phyloP scores from a whole-genome alignment of 2,888 invertebrate species.

The Polymixis flavicincta region DNA sequence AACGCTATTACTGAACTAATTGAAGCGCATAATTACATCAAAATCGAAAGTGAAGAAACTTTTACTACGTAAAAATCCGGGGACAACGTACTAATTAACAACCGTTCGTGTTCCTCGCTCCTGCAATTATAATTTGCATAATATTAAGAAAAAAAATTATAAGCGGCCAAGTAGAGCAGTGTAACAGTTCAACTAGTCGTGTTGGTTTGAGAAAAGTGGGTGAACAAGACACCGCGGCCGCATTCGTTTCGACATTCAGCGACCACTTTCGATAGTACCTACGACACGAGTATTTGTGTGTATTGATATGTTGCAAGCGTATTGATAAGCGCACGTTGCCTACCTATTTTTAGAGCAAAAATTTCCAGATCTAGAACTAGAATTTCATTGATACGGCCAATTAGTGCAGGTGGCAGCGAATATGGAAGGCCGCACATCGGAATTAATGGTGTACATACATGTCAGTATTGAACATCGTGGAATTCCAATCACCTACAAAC shows the following conservation, averaged over 20 bases:
- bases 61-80: constrained; percentile 46
- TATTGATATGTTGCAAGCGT: constrained; percentile 72
- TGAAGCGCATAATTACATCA: constrained; percentile 42
- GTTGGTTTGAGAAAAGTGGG: constrained; percentile 83
- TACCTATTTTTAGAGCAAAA: constrained; percentile 46
- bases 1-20: constrained; percentile 46
- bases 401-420: constrained; percentile 42
- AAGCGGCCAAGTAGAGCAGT: constrained; percentile 65
- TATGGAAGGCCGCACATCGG: constrained; percentile 36
- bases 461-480: constrained; percentile 16
- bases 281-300: constrained; percentile 61
- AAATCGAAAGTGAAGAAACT: constrained; percentile 53
- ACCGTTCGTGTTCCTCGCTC: constrained; percentile 48
- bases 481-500: constrained; percentile 22
- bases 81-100: constrained; percentile 47
- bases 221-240: constrained; percentile 76
- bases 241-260: constrained; percentile 77
- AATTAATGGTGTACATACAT: constrained; percentile 43
- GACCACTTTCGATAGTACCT: constrained; percentile 74
- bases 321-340: constrained; percentile 62
- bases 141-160: constrained; percentile 58
- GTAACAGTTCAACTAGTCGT: constrained; percentile 76
- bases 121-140: constrained; percentile 69
- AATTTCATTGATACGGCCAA: constrained; percentile 55
- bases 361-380: constrained; percentile 27